phyloP scores from a whole-genome alignment of 2,888 invertebrate species.

The Notodonta dromedarius region DNA sequence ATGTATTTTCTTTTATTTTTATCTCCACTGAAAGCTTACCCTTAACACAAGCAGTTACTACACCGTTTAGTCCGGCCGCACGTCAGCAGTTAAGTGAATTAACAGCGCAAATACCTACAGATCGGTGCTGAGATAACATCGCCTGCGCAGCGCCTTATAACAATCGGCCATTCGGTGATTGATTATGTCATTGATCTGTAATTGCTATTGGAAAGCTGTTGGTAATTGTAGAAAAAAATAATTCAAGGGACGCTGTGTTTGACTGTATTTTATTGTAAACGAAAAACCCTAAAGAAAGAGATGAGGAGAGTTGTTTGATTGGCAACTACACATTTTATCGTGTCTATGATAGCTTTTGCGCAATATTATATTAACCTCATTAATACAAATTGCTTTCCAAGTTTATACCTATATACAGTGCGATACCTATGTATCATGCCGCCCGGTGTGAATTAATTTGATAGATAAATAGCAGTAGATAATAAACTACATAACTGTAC shows the following conservation, averaged over 20 bases:
- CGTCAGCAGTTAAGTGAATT: slow-evolving; percentile 57
- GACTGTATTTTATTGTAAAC: no score
- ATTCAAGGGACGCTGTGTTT: neutral
- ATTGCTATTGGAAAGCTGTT: slow-evolving; percentile 35
- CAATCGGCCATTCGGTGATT: slow-evolving; percentile 11
- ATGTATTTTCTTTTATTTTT: no score
- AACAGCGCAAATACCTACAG: slow-evolving; percentile 56
- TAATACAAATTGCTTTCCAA: neutral
- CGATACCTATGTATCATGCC: neutral
- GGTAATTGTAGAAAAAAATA: slow-evolving; percentile 8
- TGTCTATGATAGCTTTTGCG: neutral
- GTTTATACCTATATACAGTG: neutral
- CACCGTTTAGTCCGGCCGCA: slow-evolving; percentile 36
- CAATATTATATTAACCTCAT: neutral
- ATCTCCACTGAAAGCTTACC: slow-evolving; percentile 26
- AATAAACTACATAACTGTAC: slow-evolving; percentile 3
- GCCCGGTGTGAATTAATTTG: slow-evolving; percentile 7
- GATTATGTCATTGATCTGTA: slow-evolving; percentile 22
- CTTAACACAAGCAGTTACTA: slow-evolving; percentile 58
- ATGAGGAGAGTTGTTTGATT: neutral
- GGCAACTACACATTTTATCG: neutral
- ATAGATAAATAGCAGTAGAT: slow-evolving; percentile 4
- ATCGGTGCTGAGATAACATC: slow-evolving; percentile 14
- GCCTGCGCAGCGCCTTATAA: neutral
- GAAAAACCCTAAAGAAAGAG: no score